Base-by-base conservation (phyloP, 2,888 invertebrate species). In the Epinotia bilunana region DNA sequence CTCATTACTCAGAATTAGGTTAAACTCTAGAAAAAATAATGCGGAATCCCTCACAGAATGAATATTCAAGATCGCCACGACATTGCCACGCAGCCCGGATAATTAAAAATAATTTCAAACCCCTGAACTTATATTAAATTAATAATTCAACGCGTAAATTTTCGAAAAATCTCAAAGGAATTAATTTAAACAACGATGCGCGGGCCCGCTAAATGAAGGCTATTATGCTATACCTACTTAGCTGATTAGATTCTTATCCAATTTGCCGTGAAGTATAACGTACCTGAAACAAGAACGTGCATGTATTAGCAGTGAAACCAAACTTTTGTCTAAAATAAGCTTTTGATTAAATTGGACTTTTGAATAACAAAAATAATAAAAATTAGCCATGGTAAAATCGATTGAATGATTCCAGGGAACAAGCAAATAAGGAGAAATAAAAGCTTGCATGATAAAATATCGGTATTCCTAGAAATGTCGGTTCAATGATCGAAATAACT, bases 71-170 rank as follows among this genome's bases (percentile, higher is more conserved):
- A 83, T 83, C 83, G 84, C 82, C 82, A 80, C 82, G 79, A 77
- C 76, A 79, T 77, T 72, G 76, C 77, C 80, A 76, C 78, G 78
- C 78, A 80, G 81, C 77, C 83, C 84, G 84, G 77, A 84, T 89
- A 87, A 91, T 91, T 91, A 90, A 89, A 90, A 89, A 89, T 90
- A 88, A 91, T 90, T 86, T 88, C 84, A 83, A 87, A 84, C 82
- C 83, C 82, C 74, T 74, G 78, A 78, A 75, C 74, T 76, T 81
- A 81, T 79, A 82, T 84, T 86, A 79, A 86, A 87, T 86, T 85
- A 84, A 83, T 85, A 83, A 87, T 83, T 81, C 80, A 78, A 62
- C 55, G 61, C 73, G 64, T 55, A 46, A 33, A 60, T 81, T 77
- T 70, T 70, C 67, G 65, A 77, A 80, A 78, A 78, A 79, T 68